These are phyloP conservation scores for Tetraneura akinire DNA, from an alignment of 1,140 invertebrate species.

Conservation along the genomic window DNA sequence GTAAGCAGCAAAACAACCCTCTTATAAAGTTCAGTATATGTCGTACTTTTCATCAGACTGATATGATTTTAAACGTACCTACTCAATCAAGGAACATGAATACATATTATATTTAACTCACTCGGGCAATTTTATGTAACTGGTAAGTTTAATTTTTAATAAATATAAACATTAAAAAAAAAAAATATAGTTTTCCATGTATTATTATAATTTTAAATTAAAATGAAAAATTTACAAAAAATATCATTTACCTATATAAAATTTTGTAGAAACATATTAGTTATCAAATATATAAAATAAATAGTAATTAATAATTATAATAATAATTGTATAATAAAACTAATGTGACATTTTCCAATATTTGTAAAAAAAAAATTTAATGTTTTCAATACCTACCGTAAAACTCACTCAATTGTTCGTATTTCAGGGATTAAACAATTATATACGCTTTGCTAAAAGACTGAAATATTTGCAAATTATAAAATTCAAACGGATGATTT, in stretches of 20 bases:
- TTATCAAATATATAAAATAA: too few relatives aligned
- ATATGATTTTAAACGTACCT: not conserved
- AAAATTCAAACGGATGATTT: slow-evolving; percentile 32
- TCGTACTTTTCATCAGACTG: slow-evolving; percentile 20
- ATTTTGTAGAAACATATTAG: too few relatives aligned
- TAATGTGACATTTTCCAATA: not conserved
- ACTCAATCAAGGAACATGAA: not conserved
- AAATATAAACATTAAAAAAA: not conserved
- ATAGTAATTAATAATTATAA: not conserved
- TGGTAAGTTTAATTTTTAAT: not conserved
- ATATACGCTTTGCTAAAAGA: not conserved
- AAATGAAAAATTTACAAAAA: too few relatives aligned
- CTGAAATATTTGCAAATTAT: not conserved
- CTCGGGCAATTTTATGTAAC: not conserved
- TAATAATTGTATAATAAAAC: slow-evolving; percentile 3
- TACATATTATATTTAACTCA: not conserved
- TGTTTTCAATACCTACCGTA: too few relatives aligned
- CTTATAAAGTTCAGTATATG: slow-evolving; percentile 35
- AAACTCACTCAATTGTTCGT: too few relatives aligned
- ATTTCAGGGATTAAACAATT: not conserved
- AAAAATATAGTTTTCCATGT: not conserved
- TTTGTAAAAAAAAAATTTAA: too few relatives aligned
- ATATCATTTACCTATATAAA: too few relatives aligned
- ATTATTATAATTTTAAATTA: not conserved
- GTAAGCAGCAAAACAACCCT: slow-evolving; percentile 4